Conservation (phyloP, 2,888 invertebrate species). For the Rotaria magnacalcarata region DNA sequence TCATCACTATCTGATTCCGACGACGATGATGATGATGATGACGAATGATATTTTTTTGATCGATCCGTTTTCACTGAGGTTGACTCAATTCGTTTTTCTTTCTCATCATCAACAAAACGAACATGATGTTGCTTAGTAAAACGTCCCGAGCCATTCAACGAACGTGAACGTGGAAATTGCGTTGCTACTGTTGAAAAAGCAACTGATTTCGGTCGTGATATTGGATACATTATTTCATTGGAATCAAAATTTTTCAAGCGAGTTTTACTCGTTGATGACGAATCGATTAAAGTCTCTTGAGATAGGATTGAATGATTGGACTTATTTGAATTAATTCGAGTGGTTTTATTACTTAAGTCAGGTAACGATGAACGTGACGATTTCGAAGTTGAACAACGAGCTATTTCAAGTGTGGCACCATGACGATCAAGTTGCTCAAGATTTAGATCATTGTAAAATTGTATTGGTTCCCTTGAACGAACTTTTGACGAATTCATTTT, state of each 20-base stretch:
- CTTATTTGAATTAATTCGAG: not conserved
- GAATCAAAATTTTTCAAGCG: conserved; percentile 38
- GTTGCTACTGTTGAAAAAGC: not conserved
- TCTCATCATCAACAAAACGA: conserved; percentile 24
- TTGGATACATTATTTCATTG: conserved; percentile 43
- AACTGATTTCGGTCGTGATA: conserved; percentile 34
- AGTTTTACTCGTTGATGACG: not conserved
- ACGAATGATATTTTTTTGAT: not conserved
- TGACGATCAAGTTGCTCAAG: conserved; percentile 27
- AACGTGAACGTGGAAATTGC: conserved; percentile 8
- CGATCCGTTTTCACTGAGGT: not conserved
- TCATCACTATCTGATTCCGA: not conserved
- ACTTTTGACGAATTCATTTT: not conserved
- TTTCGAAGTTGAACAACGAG: not conserved
- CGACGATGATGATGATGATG: not conserved
- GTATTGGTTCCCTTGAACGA: conserved; percentile 32
- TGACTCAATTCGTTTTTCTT: not conserved
- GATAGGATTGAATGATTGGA: not conserved
- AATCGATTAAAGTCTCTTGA: not conserved
- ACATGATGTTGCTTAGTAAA: conserved; percentile 35
- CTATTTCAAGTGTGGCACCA: conserved; percentile 25
- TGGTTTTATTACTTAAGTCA: not conserved
- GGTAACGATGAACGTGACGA: conserved; percentile 19
- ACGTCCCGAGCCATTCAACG: conserved; percentile 20
- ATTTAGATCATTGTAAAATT: conserved; percentile 27